Evolutionary conservation across 2,888 invertebrate species (phyloP).

Genomic region (Uropetala carovei): DNA sequence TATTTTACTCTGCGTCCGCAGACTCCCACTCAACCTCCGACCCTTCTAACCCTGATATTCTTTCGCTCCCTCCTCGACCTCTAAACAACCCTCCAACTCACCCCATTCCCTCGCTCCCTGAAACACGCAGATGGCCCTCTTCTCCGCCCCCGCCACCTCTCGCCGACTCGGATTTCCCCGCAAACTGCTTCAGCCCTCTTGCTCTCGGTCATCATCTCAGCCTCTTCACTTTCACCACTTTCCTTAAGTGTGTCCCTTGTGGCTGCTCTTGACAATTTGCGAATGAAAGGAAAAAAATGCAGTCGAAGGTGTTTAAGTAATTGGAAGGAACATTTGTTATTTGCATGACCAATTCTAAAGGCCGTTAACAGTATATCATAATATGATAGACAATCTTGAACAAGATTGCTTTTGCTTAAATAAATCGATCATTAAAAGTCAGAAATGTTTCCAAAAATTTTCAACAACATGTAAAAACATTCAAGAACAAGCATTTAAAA

Average conservation of each 20-base stretch:
- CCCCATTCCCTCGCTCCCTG: background rate
- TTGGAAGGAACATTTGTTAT: too few species aligned
- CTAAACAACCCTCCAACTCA: too few species aligned
- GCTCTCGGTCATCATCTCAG: background rate
- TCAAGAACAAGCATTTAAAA: too few species aligned
- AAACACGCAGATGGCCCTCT: background rate
- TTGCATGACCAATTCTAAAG: too few species aligned
- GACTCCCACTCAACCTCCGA: too few species aligned
- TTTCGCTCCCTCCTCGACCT: background rate
- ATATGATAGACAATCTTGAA: too few species aligned
- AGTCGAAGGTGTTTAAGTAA: background rate
- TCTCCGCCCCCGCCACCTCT: background rate
- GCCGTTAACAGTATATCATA: too few species aligned
- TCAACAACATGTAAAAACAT: too few species aligned
- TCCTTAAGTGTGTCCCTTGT: background rate
- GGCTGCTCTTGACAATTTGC: background rate
- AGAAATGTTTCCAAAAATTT: too few species aligned
- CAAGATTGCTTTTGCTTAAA: too few species aligned
- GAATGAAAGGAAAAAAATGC: background rate
- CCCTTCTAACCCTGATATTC: background rate
- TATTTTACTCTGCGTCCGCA: too few species aligned
- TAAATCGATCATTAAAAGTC: too few species aligned
- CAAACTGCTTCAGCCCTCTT: background rate
- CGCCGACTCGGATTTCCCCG: background rate
- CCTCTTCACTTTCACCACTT: slow-evolving; percentile 5